Evolutionary conservation across 30 jellyfish, hydroid and myxozoan genomes (phyloP).

Genomic region (Aurelia coerulea): DNA sequence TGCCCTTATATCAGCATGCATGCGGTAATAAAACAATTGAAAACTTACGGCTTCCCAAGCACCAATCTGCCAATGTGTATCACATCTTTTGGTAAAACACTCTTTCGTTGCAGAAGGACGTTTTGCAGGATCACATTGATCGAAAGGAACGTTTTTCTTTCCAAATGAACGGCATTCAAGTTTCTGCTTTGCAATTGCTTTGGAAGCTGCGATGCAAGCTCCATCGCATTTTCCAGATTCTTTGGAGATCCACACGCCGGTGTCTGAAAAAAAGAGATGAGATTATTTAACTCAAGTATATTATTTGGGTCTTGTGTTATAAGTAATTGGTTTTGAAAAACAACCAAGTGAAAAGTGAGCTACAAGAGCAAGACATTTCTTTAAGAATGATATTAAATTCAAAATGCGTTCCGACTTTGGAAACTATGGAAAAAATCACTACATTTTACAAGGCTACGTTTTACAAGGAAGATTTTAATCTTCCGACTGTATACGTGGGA

Average conservation of each 20-base stretch:
- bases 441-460: no score
- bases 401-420: no score
- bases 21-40: neutral
- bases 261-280: slow-evolving; percentile 30
- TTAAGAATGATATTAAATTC: neutral
- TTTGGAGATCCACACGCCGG: slow-evolving; percentile 67
- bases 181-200: slow-evolving; percentile 30
- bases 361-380: neutral
- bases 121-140: slow-evolving; percentile 49
- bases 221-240: slow-evolving; percentile 56
- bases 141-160: slow-evolving; percentile 13
- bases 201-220: slow-evolving; percentile 38
- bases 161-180: slow-evolving; percentile 57
- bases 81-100: slow-evolving; percentile 67
- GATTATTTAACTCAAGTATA: no score
- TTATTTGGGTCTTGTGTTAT: no score
- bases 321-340: no score
- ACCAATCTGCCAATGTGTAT: slow-evolving; percentile 62
- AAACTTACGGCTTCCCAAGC: slow-evolving; percentile 77
- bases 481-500: no score
- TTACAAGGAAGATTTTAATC: no score
- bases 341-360: no score
- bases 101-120: slow-evolving; percentile 56
- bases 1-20: no score
- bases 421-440: no score